These are phyloP conservation scores for Drosophila mettleri DNA, from an alignment of 2,888 invertebrate genomes.

Conservation along the genomic window DNA sequence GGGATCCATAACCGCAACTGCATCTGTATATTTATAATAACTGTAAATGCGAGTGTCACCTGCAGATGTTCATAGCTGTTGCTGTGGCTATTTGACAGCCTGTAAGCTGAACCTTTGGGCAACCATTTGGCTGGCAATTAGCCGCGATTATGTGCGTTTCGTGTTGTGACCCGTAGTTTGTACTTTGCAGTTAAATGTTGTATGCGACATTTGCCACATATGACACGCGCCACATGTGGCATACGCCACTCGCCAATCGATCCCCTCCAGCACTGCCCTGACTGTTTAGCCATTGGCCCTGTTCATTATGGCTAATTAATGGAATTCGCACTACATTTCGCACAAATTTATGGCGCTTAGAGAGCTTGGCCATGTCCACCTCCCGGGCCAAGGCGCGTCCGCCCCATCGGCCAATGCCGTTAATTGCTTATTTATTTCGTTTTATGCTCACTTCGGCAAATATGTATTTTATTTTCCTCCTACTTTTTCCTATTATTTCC, in stretches of 20 bases:
- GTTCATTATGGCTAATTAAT: slow-evolving; percentile 76
- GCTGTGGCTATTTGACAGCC: slow-evolving; percentile 13
- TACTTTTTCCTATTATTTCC: slow-evolving; percentile 21
- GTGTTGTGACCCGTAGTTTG: slow-evolving; percentile 46
- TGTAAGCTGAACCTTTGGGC: slow-evolving; percentile 56
- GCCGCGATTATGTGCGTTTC: slow-evolving; percentile 61
- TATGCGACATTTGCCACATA: slow-evolving; percentile 77
- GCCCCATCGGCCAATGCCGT: slow-evolving; percentile 25
- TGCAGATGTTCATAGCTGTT: slow-evolving; percentile 17
- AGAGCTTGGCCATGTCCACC: slow-evolving; percentile 7
- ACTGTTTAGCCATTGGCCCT: slow-evolving; percentile 6
- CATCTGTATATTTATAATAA: not conserved
- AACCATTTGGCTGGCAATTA: slow-evolving; percentile 64
- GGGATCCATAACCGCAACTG: not conserved
- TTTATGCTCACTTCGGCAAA: slow-evolving; percentile 51
- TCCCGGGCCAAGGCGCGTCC: not conserved
- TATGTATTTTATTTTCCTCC: slow-evolving; percentile 29
- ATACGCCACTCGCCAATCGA: slow-evolving; percentile 64
- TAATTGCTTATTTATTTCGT: slow-evolving; percentile 75
- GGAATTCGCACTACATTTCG: slow-evolving; percentile 77
- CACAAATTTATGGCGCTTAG: slow-evolving; percentile 45
- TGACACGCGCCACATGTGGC: slow-evolving; percentile 68
- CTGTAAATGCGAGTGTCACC: slow-evolving; percentile 13
- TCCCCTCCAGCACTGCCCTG: not conserved
- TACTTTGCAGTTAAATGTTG: slow-evolving; percentile 73